Percentiles rank a stretch among this genome's conserved stretches.
Conservation (phyloP, 2,888 invertebrate genomes). For the Acanthosepion pharaonis region DNA sequence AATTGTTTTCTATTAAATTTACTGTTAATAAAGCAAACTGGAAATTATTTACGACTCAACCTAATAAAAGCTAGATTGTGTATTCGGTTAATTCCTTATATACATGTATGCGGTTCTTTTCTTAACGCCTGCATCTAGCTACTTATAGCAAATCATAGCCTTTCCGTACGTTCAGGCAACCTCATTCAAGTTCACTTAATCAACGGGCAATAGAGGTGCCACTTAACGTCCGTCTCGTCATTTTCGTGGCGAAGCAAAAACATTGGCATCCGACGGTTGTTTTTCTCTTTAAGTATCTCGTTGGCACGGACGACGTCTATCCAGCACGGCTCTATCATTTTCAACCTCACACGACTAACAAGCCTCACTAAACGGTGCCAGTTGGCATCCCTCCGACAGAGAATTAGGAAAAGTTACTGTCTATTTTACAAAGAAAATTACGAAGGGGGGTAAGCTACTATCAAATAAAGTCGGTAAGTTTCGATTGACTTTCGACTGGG, state of each 20-base stretch:
- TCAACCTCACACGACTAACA: background rate
- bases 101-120: background rate
- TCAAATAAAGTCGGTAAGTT: background rate
- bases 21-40: too few relatives aligned
- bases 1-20: too few relatives aligned
- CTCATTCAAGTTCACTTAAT: background rate
- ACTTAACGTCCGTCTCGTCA: background rate
- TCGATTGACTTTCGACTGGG: background rate
- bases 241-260: background rate
- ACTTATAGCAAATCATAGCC: background rate
- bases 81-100: too few relatives aligned
- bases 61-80: too few relatives aligned
- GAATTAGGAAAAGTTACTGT: background rate
- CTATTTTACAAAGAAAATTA: background rate
- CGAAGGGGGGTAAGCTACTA: background rate
- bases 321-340: background rate
- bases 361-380: background rate
- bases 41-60: too few relatives aligned
- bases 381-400: background rate
- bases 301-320: background rate
- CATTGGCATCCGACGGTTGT: background rate
- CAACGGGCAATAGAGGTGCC: background rate
- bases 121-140: background rate
- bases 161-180: background rate
- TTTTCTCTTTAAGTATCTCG: background rate